phyloP scores from a whole-genome alignment of 1,140 invertebrate genomes.

The Eurosta solidaginis region DNA sequence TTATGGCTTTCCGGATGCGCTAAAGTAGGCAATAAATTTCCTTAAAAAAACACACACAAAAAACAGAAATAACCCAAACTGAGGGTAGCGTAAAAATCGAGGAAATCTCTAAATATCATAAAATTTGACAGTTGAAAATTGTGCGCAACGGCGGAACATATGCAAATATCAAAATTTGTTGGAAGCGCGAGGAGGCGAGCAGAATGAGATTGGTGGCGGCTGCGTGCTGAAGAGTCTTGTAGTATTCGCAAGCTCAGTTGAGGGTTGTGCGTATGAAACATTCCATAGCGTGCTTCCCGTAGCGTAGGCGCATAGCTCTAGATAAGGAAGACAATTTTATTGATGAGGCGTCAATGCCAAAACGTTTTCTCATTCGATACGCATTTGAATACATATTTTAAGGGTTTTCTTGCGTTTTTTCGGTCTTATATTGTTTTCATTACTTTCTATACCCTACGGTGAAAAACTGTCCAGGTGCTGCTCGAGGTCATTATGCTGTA shows the following conservation, averaged over 20 bases:
- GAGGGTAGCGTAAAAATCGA: background rate
- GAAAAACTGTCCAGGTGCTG: too few species aligned
- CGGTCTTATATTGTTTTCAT: too few species aligned
- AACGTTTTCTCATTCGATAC: conserved; percentile 14
- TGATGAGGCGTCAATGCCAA: conserved; percentile 23
- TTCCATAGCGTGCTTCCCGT: too few species aligned
- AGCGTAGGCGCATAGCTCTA: background rate
- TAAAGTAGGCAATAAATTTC: conserved; percentile 22
- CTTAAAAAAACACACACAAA: background rate
- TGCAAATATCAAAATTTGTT: conserved; percentile 23
- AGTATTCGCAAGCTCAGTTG: background rate
- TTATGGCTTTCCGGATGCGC: conserved; percentile 24
- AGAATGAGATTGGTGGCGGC: too few species aligned
- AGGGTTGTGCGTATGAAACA: too few species aligned
- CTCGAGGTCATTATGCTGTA: too few species aligned
- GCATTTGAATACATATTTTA: background rate
- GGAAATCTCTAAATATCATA: conserved; percentile 35
- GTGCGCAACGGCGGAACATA: conserved; percentile 31
- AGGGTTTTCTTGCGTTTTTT: too few species aligned
- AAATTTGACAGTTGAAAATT: conserved; percentile 37
- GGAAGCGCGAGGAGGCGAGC: background rate
- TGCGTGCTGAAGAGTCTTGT: background rate
- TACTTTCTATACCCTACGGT: too few species aligned
- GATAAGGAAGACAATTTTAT: background rate
- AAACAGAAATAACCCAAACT: background rate